Evolutionary conservation across 1,140 invertebrate genomes (phyloP).

Genomic region (Himalopsyche phryganea): DNA sequence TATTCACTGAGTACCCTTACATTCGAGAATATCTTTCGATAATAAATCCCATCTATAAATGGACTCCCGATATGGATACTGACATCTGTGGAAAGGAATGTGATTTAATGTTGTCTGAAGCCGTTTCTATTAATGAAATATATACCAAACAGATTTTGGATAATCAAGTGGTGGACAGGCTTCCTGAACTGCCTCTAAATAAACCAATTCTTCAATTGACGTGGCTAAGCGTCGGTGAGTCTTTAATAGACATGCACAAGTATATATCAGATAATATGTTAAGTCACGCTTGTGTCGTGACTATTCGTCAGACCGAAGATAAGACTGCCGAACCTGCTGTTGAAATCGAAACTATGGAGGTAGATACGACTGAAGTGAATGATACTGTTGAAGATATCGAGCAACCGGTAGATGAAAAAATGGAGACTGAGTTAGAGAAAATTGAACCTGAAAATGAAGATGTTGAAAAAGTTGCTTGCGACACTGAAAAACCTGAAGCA

Average conservation of each 20-base stretch:
- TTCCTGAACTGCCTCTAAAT: conserved; percentile 58
- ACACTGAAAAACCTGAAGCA: conserved; percentile 25
- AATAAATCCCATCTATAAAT: conserved; percentile 64
- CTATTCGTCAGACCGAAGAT: conserved; percentile 33
- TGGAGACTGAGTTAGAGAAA: conserved; percentile 33
- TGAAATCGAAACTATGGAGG: conserved; percentile 37
- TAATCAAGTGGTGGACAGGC: conserved; percentile 51
- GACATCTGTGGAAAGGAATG: conserved; percentile 58
- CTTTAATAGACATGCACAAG: conserved; percentile 64
- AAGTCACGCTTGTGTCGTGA: conserved; percentile 46
- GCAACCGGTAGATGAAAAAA: conserved; percentile 20
- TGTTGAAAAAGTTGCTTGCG: conserved; percentile 24
- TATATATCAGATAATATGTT: conserved; percentile 58
- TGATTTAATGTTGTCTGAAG: conserved; percentile 61
- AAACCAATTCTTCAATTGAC: conserved; percentile 58
- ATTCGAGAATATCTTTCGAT: conserved; percentile 64
- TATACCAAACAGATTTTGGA: conserved; percentile 57
- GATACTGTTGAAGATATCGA: conserved; percentile 28
- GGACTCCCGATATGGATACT: conserved; percentile 55
- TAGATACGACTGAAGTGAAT: conserved; percentile 30
- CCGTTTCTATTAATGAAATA: conserved; percentile 56
- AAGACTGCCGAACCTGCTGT: background rate
- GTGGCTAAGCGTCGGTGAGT: conserved; percentile 67
- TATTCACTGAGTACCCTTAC: conserved; percentile 68
- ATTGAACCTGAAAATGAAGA: conserved; percentile 46